Conservation (phyloP, 2,797 vertebrate species). For the Xerus rutilus region DNA sequence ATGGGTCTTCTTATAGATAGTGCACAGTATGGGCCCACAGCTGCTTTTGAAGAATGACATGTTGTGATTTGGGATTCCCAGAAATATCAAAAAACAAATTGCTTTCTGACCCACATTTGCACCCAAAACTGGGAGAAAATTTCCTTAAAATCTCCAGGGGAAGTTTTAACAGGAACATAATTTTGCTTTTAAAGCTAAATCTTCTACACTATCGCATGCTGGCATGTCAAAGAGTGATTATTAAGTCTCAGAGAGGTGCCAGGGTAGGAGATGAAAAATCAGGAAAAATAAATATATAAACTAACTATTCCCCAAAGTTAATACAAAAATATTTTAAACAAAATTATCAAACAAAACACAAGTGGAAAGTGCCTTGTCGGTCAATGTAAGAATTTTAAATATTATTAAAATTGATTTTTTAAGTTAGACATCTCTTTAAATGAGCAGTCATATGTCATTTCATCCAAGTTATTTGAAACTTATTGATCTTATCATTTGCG, state of each 20-base stretch:
- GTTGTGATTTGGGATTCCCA: slow-evolving; percentile 77
- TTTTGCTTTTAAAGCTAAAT: slow-evolving; percentile 82
- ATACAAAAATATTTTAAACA: slow-evolving; percentile 83
- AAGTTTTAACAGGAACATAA: slow-evolving; percentile 76
- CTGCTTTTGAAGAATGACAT: slow-evolving; percentile 78
- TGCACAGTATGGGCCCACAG: slow-evolving; percentile 74
- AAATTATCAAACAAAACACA: slow-evolving; percentile 84
- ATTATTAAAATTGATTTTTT: slow-evolving; percentile 88
- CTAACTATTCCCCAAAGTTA: slow-evolving; percentile 70
- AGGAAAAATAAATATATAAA: slow-evolving; percentile 75
- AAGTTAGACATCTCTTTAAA: slow-evolving; percentile 84
- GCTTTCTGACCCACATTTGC: slow-evolving; percentile 76
- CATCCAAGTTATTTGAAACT: slow-evolving; percentile 88
- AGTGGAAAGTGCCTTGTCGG: slow-evolving; percentile 77
- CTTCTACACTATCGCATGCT: slow-evolving; percentile 67
- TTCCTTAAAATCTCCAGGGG: slow-evolving; percentile 71
- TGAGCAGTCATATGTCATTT: slow-evolving; percentile 86
- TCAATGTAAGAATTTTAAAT: slow-evolving; percentile 86
- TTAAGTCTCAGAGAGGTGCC: slow-evolving; percentile 72
- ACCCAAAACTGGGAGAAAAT: slow-evolving; percentile 73
- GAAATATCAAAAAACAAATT: slow-evolving; percentile 77
- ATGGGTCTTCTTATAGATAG: slow-evolving; percentile 70
- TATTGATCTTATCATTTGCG: slow-evolving; percentile 90
- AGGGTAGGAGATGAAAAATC: slow-evolving; percentile 66
- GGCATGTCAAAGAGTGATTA: slow-evolving; percentile 74